Conservation (phyloP, 2,113 vertebrate species). For the Cygnus buccinator region DNA sequence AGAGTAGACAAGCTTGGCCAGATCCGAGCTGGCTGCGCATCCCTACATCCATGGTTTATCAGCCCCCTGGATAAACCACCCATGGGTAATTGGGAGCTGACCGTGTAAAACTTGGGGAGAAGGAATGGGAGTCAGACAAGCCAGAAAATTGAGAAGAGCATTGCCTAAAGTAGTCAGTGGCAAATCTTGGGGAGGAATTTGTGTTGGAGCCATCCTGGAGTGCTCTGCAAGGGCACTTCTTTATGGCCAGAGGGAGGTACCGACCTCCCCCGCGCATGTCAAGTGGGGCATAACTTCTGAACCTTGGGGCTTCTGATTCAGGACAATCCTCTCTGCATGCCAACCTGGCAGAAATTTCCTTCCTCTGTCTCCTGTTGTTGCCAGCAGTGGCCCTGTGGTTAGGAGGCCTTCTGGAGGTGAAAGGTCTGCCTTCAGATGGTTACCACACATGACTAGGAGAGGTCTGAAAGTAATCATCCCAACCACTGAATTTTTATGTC, state of each 20-base stretch:
- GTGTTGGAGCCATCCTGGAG: background rate
- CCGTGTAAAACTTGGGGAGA: background rate
- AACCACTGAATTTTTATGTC: background rate
- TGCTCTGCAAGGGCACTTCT: fast-evolving
- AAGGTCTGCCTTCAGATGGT: background rate
- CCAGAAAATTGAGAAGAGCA: background rate
- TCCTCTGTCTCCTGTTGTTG: background rate
- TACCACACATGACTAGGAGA: background rate
- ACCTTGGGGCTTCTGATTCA: background rate
- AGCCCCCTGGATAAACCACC: constrained; percentile 24
- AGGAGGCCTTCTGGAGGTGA: background rate
- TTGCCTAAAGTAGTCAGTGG: background rate
- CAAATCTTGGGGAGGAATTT: background rate
- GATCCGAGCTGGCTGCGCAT: background rate
- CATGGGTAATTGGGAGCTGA: background rate
- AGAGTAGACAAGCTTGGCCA: background rate
- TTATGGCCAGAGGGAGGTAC: background rate
- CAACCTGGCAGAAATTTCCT: background rate
- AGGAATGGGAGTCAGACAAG: background rate
- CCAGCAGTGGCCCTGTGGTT: background rate
- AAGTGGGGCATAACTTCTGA: background rate
- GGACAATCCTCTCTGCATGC: background rate
- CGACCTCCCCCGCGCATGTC: background rate
- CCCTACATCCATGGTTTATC: background rate
- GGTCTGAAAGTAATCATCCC: background rate